Evolutionary conservation across 2,113 vertebrate genomes (phyloP), one percentile per base, ranked within the genome.

Genomic region (Bufo gargarizans): DNA sequence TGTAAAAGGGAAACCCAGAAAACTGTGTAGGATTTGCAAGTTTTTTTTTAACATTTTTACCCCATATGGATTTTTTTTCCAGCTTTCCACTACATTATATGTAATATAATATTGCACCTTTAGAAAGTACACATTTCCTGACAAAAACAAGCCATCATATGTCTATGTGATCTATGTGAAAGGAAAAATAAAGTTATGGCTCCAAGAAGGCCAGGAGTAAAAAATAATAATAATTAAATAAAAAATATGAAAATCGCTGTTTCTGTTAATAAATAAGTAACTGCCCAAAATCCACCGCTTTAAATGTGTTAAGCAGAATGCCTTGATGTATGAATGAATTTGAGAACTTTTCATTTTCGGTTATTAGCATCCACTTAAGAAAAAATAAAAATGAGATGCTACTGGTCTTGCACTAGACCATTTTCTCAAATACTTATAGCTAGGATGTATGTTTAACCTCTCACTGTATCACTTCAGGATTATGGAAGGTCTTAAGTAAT

Each of bases 351-450:
- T 74, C 71, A 74, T 74, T 74, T 74, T 19, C 19, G 71, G 71
- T 74, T 74, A 74, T 74, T 74, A 74, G 71, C 71, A 74, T 74
- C 71, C 71, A 74, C 71, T 74, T 47, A 74, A 47, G 71, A 74
- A 17, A 77, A 49, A 77, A 53, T 77, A 77, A 55, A n/a, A 79
- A 79, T 0, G 1, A 16, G 13, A 55, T 79, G 56, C 50, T 55
- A 16, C 17, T 77, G 47, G 74, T 49, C 17, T 77, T 55, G 9
- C 76, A 11, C 1, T 77, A 77, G 45, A 50, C 50, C 55, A 6
- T 20, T 55, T 55, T 78, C 20, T 47, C 14, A 12, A 20, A 61
- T 17, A 61, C 76, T 49, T 82, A 65, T 82, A 19, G 47, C 20
- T 49, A 19, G 45, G 19, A 82, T 82, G 45, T n/a, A 17, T 65